Conservation (phyloP, 2,888 invertebrate genomes). For the Melipona bicolor region DNA sequence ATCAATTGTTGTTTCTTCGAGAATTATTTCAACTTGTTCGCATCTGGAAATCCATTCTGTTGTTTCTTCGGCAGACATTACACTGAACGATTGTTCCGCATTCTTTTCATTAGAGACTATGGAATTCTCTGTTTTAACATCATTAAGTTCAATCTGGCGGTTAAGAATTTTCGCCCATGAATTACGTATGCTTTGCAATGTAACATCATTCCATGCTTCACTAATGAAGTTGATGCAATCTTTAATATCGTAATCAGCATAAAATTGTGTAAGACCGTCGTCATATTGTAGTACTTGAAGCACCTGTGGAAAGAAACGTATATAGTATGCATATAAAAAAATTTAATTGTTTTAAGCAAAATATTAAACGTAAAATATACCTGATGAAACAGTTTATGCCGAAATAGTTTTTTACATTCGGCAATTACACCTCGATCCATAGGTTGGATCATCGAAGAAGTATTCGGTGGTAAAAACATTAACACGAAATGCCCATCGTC, state of each 20-base stretch:
- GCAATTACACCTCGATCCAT: conserved; percentile 1
- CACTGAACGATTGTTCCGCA: background rate
- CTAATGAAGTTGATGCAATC: conserved; percentile 9
- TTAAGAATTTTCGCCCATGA: conserved; percentile 7
- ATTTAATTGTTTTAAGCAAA: background rate
- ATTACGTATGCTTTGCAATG: background rate
- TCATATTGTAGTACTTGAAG: background rate
- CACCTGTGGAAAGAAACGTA: background rate
- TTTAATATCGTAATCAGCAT: conserved; percentile 5
- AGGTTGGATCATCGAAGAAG: background rate
- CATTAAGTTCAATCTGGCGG: background rate
- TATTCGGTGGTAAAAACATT: conserved; percentile 14
- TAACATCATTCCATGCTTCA: conserved; percentile 3
- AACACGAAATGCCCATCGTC: background rate
- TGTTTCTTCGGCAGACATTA: background rate
- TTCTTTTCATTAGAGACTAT: background rate
- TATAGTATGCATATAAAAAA: background rate
- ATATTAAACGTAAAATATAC: background rate
- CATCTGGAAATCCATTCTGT: background rate
- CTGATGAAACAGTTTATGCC: background rate
- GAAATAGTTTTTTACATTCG: conserved; percentile 11
- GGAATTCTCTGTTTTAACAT: background rate
- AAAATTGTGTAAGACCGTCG: background rate
- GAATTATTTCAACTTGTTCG: background rate
- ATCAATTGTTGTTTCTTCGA: background rate